These are phyloP conservation scores for Drosophila bipectinata DNA, from an alignment of 1,140 invertebrate genomes.

Conservation along the genomic window DNA sequence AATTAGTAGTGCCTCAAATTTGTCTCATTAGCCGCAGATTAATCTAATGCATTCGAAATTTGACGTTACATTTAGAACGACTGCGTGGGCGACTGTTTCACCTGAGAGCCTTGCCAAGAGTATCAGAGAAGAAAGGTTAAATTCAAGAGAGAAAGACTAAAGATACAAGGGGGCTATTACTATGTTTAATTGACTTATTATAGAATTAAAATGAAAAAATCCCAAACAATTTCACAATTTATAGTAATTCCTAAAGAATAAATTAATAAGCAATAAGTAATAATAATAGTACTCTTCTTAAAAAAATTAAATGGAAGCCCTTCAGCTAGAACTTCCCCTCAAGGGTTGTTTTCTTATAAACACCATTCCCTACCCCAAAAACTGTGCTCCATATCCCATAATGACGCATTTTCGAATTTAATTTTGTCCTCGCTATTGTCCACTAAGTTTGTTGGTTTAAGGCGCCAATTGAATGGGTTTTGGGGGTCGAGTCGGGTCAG, in stretches of 20 bases:
- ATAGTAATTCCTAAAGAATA: too few relatives aligned
- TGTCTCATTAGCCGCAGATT: conserved; percentile 75
- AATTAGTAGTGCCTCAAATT: conserved; percentile 59
- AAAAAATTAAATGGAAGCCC: too few relatives aligned
- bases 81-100: conserved; percentile 41
- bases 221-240: too few relatives aligned
- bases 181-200: too few relatives aligned
- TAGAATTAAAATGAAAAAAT: too few relatives aligned
- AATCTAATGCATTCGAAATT: conserved; percentile 71
- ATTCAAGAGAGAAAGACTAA: neutral
- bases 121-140: neutral
- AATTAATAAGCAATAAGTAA: too few relatives aligned
- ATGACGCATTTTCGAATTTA: conserved; percentile 40
- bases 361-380: conserved; percentile 1
- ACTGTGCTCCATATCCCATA: neutral
- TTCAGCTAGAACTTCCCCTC: neutral
- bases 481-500: conserved; percentile 11
- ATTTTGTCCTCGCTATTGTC: conserved; percentile 1
- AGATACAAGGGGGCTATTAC: too few relatives aligned
- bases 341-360: conserved; percentile 10
- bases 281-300: too few relatives aligned
- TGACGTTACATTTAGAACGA: conserved; percentile 57
- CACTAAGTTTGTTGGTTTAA: conserved; percentile 1
- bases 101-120: conserved; percentile 51
- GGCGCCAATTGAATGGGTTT: neutral